Conservation (phyloP, 2,797 vertebrate species). For the Hippopotamyrus pictus region DNA sequence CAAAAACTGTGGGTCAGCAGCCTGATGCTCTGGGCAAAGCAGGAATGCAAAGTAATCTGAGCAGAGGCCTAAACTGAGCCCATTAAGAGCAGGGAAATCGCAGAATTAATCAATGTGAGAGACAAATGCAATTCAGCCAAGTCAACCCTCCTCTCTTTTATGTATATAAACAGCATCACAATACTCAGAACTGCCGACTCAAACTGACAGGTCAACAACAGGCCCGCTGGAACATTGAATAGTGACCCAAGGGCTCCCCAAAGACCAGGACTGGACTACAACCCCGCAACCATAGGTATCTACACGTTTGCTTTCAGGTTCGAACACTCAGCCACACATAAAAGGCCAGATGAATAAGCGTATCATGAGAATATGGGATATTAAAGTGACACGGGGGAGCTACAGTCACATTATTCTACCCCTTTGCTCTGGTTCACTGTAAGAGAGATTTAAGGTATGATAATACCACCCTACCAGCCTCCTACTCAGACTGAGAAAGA, state of each 20-base stretch:
- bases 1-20: not conserved
- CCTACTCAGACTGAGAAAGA: not conserved
- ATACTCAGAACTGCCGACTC: not conserved
- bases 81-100: not conserved
- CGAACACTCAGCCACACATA: not conserved
- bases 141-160: not conserved
- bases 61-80: not conserved
- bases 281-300: not conserved
- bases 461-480: not conserved
- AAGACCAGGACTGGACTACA: not conserved
- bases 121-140: not conserved
- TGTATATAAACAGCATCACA: not conserved
- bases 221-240: not conserved
- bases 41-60: not conserved
- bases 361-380: not conserved
- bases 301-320: not conserved
- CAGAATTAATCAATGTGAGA: not conserved
- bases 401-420: not conserved
- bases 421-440: not conserved
- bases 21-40: not conserved
- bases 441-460: not conserved
- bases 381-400: not conserved
- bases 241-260: not conserved
- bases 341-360: not conserved
- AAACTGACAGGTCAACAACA: not conserved